Evolutionary conservation across 30 jellyfish, hydroid and myxozoan species (phyloP).

Genomic region (Haliclystus octoradiatus): DNA sequence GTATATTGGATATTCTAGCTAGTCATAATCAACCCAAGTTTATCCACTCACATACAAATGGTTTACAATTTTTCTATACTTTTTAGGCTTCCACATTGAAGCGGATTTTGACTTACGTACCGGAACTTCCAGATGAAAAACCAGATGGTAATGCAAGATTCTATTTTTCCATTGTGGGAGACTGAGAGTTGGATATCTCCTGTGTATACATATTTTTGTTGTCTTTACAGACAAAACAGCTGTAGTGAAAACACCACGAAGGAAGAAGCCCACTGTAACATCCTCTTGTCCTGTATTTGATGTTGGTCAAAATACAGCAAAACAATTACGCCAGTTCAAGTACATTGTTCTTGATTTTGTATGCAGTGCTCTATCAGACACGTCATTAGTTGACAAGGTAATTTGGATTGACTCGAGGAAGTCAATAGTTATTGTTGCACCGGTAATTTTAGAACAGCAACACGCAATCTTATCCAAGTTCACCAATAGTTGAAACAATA

Average conservation of each 20-base stretch:
- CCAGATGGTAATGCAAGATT: background rate
- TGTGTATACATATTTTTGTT: too few relatives aligned
- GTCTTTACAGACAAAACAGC: too few relatives aligned
- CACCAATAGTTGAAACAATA: too few relatives aligned
- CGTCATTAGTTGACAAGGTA: conserved; percentile 20
- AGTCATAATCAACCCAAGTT: too few relatives aligned
- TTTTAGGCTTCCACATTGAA: background rate
- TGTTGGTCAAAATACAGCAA: conserved; percentile 14
- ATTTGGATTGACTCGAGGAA: too few relatives aligned
- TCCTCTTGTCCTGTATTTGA: conserved; percentile 31
- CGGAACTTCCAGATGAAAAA: background rate
- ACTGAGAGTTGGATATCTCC: too few relatives aligned
- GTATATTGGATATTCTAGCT: too few relatives aligned
- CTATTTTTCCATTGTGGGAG: too few relatives aligned
- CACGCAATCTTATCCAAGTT: too few relatives aligned
- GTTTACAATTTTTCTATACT: background rate
- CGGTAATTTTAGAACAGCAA: too few relatives aligned
- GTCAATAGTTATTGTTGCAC: too few relatives aligned
- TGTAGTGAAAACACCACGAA: background rate
- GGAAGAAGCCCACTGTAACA: background rate
- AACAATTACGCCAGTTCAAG: conserved; percentile 31
- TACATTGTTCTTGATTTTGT: conserved; percentile 14
- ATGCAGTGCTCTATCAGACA: conserved; percentile 14
- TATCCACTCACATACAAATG: too few relatives aligned
- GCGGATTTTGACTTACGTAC: background rate